phyloP scores from a whole-genome alignment of 2,888 invertebrate species.

The Polylopha cassiicola region DNA sequence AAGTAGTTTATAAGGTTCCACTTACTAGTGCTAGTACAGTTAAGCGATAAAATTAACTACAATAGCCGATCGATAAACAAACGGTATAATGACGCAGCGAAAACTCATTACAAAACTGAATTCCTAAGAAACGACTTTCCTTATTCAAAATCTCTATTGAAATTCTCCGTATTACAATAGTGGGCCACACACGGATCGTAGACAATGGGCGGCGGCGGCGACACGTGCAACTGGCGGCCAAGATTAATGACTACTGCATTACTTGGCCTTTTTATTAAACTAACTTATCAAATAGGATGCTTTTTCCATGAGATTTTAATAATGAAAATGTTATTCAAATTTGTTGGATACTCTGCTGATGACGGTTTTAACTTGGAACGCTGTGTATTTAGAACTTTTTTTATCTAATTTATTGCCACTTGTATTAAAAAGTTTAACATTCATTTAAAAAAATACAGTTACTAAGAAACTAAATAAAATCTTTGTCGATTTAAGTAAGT shows the following conservation, averaged over 20 bases:
- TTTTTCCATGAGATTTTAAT: not conserved
- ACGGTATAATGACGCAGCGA: no score
- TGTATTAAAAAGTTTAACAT: no score
- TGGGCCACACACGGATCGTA: slow-evolving; percentile 7
- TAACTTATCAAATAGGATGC: slow-evolving; percentile 19
- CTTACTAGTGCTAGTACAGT: no score
- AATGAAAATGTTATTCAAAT: not conserved
- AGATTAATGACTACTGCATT: slow-evolving; percentile 57
- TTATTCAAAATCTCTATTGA: slow-evolving; percentile 10
- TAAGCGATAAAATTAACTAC: no score
- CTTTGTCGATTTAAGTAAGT: slow-evolving; percentile 20
- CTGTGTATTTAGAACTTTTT: no score
- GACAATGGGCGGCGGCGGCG: slow-evolving; percentile 27
- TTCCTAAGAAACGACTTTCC: not conserved
- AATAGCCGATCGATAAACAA: no score
- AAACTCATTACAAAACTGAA: no score
- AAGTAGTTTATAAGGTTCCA: no score
- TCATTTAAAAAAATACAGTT: not conserved
- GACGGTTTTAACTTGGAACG: no score
- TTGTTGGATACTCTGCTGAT: no score
- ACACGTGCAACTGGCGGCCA: slow-evolving; percentile 46
- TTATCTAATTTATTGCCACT: no score
- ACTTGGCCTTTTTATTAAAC: slow-evolving; percentile 48
- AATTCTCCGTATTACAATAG: slow-evolving; percentile 11
- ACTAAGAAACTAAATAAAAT: slow-evolving; percentile 16